phyloP scores from a whole-genome alignment of 2,113 vertebrate species.

The Dolichallabes microphthalmus region DNA sequence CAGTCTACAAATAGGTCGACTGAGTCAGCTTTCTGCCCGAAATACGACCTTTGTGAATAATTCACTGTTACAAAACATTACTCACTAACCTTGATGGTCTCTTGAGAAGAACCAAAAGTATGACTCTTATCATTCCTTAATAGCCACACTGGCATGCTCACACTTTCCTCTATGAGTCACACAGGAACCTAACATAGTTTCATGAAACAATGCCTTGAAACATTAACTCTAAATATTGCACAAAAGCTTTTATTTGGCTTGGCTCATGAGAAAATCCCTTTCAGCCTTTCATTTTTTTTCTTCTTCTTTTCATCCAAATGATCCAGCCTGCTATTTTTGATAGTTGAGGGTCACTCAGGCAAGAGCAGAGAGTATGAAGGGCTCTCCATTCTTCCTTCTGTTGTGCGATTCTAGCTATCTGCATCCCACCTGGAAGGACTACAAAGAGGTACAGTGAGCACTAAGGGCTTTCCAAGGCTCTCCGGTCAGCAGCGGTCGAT shows the following conservation, averaged over 20 bases:
- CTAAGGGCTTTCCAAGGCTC: constrained; percentile 36
- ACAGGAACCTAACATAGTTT: constrained; percentile 61
- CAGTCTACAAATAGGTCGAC: constrained; percentile 20
- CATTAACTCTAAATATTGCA: constrained; percentile 32
- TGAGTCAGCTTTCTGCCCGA: constrained; percentile 16
- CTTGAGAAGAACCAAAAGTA: constrained; percentile 55
- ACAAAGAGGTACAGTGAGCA: constrained; percentile 29
- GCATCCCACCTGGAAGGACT: constrained; percentile 37
- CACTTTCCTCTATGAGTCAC: constrained; percentile 70
- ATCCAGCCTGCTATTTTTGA: constrained; percentile 64
- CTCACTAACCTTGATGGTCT: constrained; percentile 60
- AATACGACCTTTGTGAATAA: constrained; percentile 26
- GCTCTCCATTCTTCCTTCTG: constrained; percentile 50
- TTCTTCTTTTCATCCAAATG: constrained; percentile 33
- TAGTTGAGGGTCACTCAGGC: constrained; percentile 50
- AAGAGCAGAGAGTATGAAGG: constrained; percentile 24
- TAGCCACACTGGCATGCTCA: constrained; percentile 55
- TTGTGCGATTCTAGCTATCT: constrained; percentile 15
- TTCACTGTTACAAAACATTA: constrained; percentile 12
- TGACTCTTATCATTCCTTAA: constrained; percentile 30
- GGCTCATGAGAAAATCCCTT: constrained; percentile 7
- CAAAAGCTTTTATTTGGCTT: constrained; percentile 24
- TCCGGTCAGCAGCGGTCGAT: constrained; percentile 44
- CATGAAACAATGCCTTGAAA: constrained; percentile 29
- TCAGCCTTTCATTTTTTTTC: neutral